A percentile compares a stretch with the other conserved stretches of the same genome.
Evolutionary conservation across 2,888 invertebrate genomes (phyloP).

Genomic region (Punctoribates punctum): DNA sequence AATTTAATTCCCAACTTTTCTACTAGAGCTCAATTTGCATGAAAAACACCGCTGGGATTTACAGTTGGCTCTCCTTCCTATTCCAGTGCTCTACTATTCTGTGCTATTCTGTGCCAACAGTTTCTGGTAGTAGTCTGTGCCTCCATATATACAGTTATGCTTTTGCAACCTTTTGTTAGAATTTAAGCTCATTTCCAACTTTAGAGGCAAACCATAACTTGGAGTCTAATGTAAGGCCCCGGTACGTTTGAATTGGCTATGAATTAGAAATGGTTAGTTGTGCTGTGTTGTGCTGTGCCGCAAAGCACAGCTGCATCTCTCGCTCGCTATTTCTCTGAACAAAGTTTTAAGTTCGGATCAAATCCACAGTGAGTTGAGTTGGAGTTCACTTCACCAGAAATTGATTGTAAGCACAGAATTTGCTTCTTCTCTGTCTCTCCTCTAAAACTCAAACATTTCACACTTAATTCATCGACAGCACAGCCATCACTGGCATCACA

Average conservation of each 20-base stretch:
- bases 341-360: not conserved
- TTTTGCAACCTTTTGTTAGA: slow-evolving; percentile 22
- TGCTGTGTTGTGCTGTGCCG: too few relatives aligned
- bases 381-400: not conserved
- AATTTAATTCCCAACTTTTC: slow-evolving; percentile 17
- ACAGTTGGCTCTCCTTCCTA: not conserved
- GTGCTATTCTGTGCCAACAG: not conserved
- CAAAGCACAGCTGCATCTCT: slow-evolving; percentile 20
- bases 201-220: not conserved
- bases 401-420: slow-evolving; percentile 7
- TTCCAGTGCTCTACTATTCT: not conserved
- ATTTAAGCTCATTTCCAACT: slow-evolving; percentile 1
- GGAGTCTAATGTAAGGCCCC: not conserved
- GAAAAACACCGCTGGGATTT: slow-evolving; percentile 20
- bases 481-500: not conserved
- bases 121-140: not conserved
- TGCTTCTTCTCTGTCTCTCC: not conserved
- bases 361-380: slow-evolving; percentile 25
- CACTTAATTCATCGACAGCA: slow-evolving; percentile 22
- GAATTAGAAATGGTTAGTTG: slow-evolving; percentile 15
- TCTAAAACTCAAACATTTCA: slow-evolving; percentile 9
- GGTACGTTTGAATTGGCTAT: too few relatives aligned
- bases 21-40: slow-evolving; percentile 16
- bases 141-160: not conserved
- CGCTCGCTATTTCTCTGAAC: not conserved